Evolutionary conservation across 2,113 vertebrate genomes (phyloP), one percentile per base, ranked within the genome.

Genomic region (Turnix velox): DNA sequence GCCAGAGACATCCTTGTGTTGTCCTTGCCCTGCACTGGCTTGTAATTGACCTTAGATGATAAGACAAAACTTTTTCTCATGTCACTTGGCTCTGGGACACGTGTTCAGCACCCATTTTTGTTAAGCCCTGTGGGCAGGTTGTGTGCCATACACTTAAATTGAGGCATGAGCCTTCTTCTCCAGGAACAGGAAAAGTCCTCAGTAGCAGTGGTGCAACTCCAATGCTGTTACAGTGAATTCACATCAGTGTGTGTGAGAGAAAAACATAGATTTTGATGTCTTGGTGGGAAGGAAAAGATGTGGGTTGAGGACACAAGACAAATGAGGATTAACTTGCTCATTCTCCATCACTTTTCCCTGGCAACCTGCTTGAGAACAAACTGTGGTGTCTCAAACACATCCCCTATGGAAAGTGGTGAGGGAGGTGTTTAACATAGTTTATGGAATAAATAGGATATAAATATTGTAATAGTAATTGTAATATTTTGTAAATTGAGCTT

Each of bases 121-220:
- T n/a, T 40, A 48, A 37, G 22, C 25, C 22, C 63, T 57, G 43
- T 0, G 5, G 40, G n/a, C 19, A 40, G 18, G 31, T 31, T 33
- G 45, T 30, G 18, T 17, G 8, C 20, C 1, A 4, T 10, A 49
- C 0, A 2, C 46, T 43, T 43, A 18, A 35, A 52, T 0, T 20
- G 31, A 63, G 39, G 15, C 45, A 19, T 22, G 20, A n/a, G 4
- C 33, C 39, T 51, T 37, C 22, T 40, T 8, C 24, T 18, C 18
- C 35, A 39, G 23, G 42, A 48, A 57, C 31, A 48, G 42, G 18
- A n/a, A 31, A 30, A 67, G 11, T 28, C 52, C 66, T 37, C 18
- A 20, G 52, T 45, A 18, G 22, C 37, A 11, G 35, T 0, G 0
- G 22, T 22, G 37, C 17, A n/a, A 18, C n/a, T 31, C 65, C 43